phyloP scores from a whole-genome alignment of 1,140 invertebrate genomes.

The Aphelenchoides besseyi region DNA sequence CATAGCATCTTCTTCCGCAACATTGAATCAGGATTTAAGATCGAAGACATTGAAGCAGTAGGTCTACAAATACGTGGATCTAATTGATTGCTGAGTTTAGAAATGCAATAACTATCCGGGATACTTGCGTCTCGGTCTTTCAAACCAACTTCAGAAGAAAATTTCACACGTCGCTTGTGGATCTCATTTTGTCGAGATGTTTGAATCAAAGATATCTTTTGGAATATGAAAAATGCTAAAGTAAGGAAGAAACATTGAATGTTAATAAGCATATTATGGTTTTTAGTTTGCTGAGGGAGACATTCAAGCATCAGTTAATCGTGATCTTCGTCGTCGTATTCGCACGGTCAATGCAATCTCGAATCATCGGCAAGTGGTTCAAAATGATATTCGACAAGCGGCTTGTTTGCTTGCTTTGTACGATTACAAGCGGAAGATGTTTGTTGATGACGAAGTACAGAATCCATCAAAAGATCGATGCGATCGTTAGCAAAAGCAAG shows the following conservation, averaged over 20 bases:
- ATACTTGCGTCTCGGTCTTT: conserved; percentile 89
- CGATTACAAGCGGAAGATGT: conserved; percentile 78
- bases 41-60: conserved; percentile 91
- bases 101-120: conserved; percentile 90
- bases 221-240: conserved; percentile 91
- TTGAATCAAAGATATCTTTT: conserved; percentile 98
- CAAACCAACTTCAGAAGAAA: conserved; percentile 90
- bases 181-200: conserved; percentile 92
- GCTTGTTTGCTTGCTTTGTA: conserved; percentile 91
- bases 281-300: conserved; percentile 82
- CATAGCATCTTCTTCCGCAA: conserved; percentile 93
- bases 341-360: conserved; percentile 87
- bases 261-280: neutral
- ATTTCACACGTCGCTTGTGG: conserved; percentile 94
- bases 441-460: conserved; percentile 69
- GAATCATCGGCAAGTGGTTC: conserved; percentile 72
- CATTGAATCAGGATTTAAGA: conserved; percentile 87
- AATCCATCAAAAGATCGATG: conserved; percentile 54
- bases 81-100: conserved; percentile 64
- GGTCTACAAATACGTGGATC: conserved; percentile 63
- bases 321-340: conserved; percentile 85
- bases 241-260: conserved; percentile 65
- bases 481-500: conserved; percentile 73
- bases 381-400: conserved; percentile 67
- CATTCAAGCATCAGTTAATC: conserved; percentile 86